phyloP scores from a whole-genome alignment of 2,113 vertebrate genomes.

The Rattus rattus region DNA sequence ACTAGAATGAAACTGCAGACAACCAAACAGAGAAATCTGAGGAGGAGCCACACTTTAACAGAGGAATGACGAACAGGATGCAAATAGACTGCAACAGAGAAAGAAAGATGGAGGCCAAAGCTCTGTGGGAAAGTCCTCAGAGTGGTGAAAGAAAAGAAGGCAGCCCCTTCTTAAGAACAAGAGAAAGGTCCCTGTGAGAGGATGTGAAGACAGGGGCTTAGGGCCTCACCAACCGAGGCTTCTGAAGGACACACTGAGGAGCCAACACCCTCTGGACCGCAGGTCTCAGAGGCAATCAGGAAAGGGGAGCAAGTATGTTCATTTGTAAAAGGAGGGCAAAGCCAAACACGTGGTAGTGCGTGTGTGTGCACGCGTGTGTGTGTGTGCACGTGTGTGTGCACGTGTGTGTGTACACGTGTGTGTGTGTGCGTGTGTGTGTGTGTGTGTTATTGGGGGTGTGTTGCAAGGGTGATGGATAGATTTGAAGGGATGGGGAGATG shows the following conservation, averaged over 20 bases:
- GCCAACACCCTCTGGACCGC: not conserved
- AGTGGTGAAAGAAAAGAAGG: not conserved
- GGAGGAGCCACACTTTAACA: not conserved
- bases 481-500: no score
- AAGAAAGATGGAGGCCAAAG: not conserved
- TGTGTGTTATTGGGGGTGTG: no score
- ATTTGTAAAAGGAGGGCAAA: constrained; percentile 10
- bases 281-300: not conserved
- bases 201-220: not conserved
- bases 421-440: no score
- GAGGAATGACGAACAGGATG: not conserved
- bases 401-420: no score
- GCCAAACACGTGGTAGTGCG: not conserved
- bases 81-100: constrained; percentile 41
- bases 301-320: not conserved
- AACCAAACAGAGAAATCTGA: not conserved
- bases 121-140: not conserved
- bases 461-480: no score
- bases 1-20: not conserved
- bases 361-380: not conserved
- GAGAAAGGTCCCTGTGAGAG: not conserved
- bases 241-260: not conserved
- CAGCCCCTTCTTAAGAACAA: constrained; percentile 14
- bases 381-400: not conserved
- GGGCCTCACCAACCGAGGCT: not conserved